Percentiles rank a stretch among this genome's conserved stretches.
Conservation (phyloP, 2,113 vertebrate genomes). For the Bubo scandiacus region DNA sequence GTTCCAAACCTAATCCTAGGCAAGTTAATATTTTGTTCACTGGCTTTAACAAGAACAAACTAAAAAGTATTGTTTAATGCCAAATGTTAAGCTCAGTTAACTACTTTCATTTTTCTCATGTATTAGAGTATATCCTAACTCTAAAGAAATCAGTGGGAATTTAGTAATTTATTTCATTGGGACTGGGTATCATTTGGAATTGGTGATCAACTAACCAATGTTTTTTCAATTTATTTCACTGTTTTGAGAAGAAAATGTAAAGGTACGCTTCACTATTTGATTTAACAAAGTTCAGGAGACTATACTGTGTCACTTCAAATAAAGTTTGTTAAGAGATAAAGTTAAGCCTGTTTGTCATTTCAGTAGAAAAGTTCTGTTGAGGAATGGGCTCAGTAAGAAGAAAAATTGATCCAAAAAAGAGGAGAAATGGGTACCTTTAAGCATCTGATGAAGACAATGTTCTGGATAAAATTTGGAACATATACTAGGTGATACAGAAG, state of each 20-base stretch:
- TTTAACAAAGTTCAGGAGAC: background rate
- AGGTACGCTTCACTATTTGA: fast-evolving
- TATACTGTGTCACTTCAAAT: background rate
- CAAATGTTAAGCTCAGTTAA: background rate
- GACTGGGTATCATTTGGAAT: background rate
- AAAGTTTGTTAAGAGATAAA: background rate
- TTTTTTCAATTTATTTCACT: background rate
- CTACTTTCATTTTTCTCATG: background rate
- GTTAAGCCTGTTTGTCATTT: background rate
- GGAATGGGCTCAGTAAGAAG: background rate
- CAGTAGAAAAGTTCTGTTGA: background rate
- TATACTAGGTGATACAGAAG: background rate
- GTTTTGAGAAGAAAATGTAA: background rate
- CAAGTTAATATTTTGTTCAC: background rate
- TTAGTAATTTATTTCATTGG: background rate
- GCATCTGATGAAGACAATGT: background rate
- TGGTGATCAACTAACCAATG: background rate
- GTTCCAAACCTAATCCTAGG: background rate
- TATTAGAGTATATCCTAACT: background rate
- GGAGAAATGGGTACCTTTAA: background rate
- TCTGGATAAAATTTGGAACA: background rate
- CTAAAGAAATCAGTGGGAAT: background rate
- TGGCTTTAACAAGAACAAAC: background rate
- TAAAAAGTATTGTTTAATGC: background rate
- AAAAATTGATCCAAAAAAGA: background rate